These are phyloP conservation scores for Leptocoma aspasia DNA, from an alignment of 2,113 vertebrate species.

Conservation along the genomic window DNA sequence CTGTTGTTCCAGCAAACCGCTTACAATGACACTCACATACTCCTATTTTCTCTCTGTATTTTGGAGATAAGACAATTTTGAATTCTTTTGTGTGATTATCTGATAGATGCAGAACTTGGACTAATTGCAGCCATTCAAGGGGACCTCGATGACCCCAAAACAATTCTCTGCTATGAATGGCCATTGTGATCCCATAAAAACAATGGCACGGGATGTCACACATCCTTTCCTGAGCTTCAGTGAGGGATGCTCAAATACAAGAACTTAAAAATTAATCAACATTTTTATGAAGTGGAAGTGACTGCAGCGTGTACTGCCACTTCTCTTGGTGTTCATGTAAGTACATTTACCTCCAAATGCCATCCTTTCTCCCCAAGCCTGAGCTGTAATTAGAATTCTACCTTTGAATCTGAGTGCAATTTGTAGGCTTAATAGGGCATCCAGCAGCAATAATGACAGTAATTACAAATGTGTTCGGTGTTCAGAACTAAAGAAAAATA, in stretches of 20 bases:
- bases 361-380: background rate
- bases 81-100: background rate
- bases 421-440: background rate
- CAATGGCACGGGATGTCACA: background rate
- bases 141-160: background rate
- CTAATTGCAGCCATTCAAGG: background rate
- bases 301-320: background rate
- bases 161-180: background rate
- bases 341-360: background rate
- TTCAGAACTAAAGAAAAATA: slow-evolving; percentile 17
- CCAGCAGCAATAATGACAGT: background rate
- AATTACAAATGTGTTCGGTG: background rate
- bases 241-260: background rate
- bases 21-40: background rate
- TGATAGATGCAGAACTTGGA: background rate
- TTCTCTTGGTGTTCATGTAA: background rate
- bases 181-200: background rate
- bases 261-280: background rate
- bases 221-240: background rate
- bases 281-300: background rate
- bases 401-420: background rate
- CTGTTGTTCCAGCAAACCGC: background rate
- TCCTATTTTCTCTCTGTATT: background rate
- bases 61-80: background rate
- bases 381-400: slow-evolving; percentile 1